Percentiles rank a stretch among this genome's conserved stretches.
These are phyloP conservation scores for Condylura cristata DNA, from an alignment of 2,113 vertebrate genomes.

Conservation along the genomic window DNA sequence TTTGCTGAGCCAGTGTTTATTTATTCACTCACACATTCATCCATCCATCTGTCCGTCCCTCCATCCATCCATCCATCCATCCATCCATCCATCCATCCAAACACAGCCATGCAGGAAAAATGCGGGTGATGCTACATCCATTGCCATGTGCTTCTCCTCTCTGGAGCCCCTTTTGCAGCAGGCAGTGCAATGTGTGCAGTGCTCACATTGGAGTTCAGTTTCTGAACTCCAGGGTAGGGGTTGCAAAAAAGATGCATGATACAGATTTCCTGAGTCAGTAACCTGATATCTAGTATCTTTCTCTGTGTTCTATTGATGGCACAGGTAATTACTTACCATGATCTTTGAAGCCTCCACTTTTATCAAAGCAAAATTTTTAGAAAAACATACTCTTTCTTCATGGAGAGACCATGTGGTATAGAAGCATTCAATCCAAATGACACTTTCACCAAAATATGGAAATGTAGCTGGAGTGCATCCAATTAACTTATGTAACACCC, in stretches of 20 bases:
- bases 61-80: background rate
- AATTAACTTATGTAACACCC: background rate
- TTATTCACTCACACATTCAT: background rate
- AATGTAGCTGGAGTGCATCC: background rate
- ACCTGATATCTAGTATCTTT: background rate
- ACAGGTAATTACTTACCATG: background rate
- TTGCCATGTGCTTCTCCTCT: background rate
- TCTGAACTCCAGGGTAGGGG: background rate
- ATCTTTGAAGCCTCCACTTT: background rate
- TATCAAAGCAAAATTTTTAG: conserved; percentile 10
- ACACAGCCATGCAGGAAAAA: background rate
- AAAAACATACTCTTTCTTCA: background rate
- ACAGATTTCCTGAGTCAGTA: background rate
- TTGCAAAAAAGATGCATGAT: background rate
- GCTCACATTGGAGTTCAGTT: background rate
- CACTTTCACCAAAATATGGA: background rate
- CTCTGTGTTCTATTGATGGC: background rate
- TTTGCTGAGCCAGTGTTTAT: background rate
- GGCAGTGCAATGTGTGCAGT: background rate
- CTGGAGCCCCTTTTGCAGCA: background rate
- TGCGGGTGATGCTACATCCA: background rate
- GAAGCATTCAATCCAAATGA: background rate
- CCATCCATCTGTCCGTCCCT: no score
- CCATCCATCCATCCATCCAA: background rate
- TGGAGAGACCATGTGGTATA: background rate